These are phyloP conservation scores for Zeugodacus cucurbitae DNA, from an alignment of 1,140 invertebrate genomes.

Conservation along the genomic window DNA sequence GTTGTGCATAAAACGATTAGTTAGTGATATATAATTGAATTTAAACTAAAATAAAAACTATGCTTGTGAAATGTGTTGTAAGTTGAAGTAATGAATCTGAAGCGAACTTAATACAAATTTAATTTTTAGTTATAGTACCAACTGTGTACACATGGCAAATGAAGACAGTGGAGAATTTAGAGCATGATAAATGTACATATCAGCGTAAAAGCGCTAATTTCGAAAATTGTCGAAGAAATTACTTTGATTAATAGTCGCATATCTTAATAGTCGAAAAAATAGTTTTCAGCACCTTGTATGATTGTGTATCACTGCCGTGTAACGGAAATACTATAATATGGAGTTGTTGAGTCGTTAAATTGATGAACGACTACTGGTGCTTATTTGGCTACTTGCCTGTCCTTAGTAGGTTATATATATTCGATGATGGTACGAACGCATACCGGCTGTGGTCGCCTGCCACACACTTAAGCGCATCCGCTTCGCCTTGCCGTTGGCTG, in stretches of 20 bases:
- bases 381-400: background rate
- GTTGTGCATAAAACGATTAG: background rate
- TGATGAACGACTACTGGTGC: background rate
- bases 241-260: background rate
- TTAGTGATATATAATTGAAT: background rate
- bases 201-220: background rate
- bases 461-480: background rate
- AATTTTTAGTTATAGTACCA: background rate
- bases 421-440: background rate
- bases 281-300: background rate
- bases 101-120: background rate
- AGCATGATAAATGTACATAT: background rate
- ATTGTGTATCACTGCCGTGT: background rate
- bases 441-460: background rate
- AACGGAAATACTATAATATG: background rate
- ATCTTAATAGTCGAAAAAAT: background rate
- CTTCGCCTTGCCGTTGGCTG: conserved; percentile 1
- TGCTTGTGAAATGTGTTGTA: background rate
- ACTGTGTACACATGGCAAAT: background rate
- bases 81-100: background rate
- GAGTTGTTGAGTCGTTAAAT: background rate
- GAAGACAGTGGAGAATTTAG: background rate
- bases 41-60: background rate
- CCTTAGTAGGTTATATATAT: background rate
- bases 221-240: background rate